A percentile compares a stretch with the other conserved stretches of the same genome.
phyloP scores from a whole-genome alignment of 2,797 vertebrate species.

The Synaphobranchus kaupii region DNA sequence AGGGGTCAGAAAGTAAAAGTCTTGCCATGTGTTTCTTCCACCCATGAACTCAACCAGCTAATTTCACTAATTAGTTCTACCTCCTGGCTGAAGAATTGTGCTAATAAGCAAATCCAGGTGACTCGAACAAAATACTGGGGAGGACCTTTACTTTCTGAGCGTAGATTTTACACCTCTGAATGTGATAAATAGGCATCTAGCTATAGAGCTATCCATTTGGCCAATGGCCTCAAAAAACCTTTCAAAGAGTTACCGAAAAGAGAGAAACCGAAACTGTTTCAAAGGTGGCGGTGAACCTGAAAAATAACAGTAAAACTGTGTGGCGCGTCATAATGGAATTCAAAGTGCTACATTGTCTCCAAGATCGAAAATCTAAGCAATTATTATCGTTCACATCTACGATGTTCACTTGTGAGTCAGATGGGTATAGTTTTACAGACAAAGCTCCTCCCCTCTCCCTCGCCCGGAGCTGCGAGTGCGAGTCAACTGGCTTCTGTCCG shows the following conservation, averaged over 20 bases:
- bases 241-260: not conserved
- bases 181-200: not conserved
- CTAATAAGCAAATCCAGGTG: too few relatives aligned
- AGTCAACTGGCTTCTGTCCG: not conserved
- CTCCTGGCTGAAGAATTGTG: too few relatives aligned
- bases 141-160: too few relatives aligned
- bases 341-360: not conserved
- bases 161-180: too few relatives aligned
- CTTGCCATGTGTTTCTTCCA: too few relatives aligned
- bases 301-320: not conserved
- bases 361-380: not conserved
- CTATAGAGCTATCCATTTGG: not conserved
- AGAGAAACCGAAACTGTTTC: not conserved
- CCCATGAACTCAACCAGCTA: too few relatives aligned
- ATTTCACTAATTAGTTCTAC: too few relatives aligned
- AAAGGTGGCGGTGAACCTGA: not conserved
- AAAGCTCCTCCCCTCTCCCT: constrained; percentile 28
- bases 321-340: not conserved
- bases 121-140: too few relatives aligned
- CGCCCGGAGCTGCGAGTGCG: not conserved
- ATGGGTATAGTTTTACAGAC: constrained; percentile 10
- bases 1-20: too few relatives aligned
- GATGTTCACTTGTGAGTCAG: not conserved
- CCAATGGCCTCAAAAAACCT: not conserved
- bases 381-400: not conserved